A percentile compares a stretch with the other conserved stretches of the same genome.
Conservation (phyloP, 2,113 vertebrate species). For the Leucosticte australis region DNA sequence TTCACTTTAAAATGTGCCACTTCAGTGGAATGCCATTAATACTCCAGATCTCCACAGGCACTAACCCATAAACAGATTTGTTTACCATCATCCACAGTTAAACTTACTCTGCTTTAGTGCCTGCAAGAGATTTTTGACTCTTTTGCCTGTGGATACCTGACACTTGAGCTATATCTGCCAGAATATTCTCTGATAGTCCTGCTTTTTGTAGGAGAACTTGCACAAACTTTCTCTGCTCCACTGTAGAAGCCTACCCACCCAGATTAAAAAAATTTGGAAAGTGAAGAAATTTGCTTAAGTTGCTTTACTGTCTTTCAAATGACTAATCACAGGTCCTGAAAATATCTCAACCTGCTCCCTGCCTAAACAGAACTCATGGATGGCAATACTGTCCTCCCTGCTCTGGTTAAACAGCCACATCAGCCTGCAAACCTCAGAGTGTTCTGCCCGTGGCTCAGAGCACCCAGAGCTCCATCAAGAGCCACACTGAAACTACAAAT, state of each 20-base stretch:
- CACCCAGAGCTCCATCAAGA: background rate
- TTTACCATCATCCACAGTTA: background rate
- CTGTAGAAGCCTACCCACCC: background rate
- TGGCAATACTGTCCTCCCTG: background rate
- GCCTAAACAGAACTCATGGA: background rate
- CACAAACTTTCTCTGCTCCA: background rate
- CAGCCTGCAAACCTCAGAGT: background rate
- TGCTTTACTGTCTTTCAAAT: background rate
- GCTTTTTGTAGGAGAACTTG: background rate
- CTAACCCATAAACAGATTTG: conserved; percentile 39
- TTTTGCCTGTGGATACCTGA: background rate
- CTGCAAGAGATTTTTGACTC: background rate
- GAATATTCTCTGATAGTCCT: background rate
- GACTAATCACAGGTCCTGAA: background rate
- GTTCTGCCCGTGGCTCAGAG: background rate
- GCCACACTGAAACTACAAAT: background rate
- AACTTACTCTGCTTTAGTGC: background rate
- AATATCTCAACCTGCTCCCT: background rate
- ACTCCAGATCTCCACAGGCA: background rate
- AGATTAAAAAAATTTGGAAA: too few relatives aligned
- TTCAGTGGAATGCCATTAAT: background rate
- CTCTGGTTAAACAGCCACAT: background rate
- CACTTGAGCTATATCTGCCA: background rate
- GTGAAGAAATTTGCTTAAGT: background rate
- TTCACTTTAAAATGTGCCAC: background rate